Base-by-base conservation (phyloP, 2,797 vertebrate species). In the Tiaroga cobitis region DNA sequence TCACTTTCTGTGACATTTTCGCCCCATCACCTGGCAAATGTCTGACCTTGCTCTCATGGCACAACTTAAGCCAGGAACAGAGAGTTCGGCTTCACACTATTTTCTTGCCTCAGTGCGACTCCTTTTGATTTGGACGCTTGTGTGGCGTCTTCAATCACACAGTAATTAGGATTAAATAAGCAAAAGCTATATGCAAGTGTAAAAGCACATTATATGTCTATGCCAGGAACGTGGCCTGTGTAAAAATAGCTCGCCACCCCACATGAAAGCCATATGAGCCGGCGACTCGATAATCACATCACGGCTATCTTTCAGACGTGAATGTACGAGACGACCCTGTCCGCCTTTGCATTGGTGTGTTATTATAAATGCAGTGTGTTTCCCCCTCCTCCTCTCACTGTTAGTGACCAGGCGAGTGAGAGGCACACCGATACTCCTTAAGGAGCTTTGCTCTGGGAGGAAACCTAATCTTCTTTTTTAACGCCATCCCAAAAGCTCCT, bases 391-490 rank as follows among this genome's bases (percentile, higher is more conserved):
- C 61, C 68, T 43, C 70, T 51, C 85, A 24, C 81, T 85, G 92
- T 93, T 87, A 94, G 93, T 95, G 95, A 95, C 95, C 95, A 93
- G 93, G 93, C 92, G 81, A 90, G 92, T 94, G 92, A 94, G 93
- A 95, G 93, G 93, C 93, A 94, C 92, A 94, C 90, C 94, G 95
- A 96, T 95, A 95, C 93, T 93, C 94, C 93, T 89, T 95, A 96
- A 95, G 94, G 92, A 95, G 95, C 93, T 95, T 95, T 95, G 92
- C 95, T 94, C 94, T 93, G 91, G 92, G 93, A 94, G 94, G 93
- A 95, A 95, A 95, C 93, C 94, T 96, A 96, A 96, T 95, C 95
- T 95, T 92, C 93, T 95, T 91, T 94, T 95, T 94, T 93, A 95
- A 93, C 94, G 91, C 93, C 93, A 93, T 94, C 93, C 91, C 90